Base-by-base conservation (phyloP, 2,113 vertebrate genomes). In the Arothron firmamentum region DNA sequence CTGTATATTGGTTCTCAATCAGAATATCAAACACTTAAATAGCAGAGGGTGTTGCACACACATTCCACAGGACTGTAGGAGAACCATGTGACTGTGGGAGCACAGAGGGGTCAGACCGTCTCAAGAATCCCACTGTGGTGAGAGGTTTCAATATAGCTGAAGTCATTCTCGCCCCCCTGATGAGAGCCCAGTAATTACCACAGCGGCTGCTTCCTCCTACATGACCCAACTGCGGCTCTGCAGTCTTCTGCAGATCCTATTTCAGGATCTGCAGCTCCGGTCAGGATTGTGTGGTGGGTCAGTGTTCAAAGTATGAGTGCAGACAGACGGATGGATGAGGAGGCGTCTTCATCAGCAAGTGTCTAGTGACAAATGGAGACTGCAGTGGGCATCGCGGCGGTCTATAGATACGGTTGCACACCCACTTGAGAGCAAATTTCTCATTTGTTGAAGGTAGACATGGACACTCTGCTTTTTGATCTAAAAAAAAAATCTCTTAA, bases 21-120 rank as follows among this genome's bases (percentile, higher is more conserved):
- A 14, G 10, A 43, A 43, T 13, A 15, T 43, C 14, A 43, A 43
- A 43, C 14, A 28, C 25, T 5, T 47, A 23, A 12, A 19, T 3
- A 62, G 23, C 34, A 15, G 25, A 56, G 34, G 45, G 11, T 52
- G 15, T 49, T 73, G 15, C 41, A 21, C 46, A n/a, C 48, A 62
- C 38, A 70, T 78, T 77, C 56, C 52, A 54, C 16, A 49, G 57
- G 19, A 56, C 23, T 74, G 65, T 55, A 65, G 61, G 62, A 62
- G 59, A 78, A 56, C 54, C 45, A 79, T 75, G 72, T 62, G 59
- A 81, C 72, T 78, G 49, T 71, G 72, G 78, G 66, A 65, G 60
- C 47, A 47, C 45, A 63, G 69, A 17, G 23, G 59, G 74, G 66
- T 82, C 80, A 74, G 54, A 57, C 60, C 56, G 56, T 55, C 77